Percentiles rank a stretch among this genome's conserved stretches.
phyloP scores from a whole-genome alignment of 64 coral and sea anemone genomes.

The Montipora efflorescens region DNA sequence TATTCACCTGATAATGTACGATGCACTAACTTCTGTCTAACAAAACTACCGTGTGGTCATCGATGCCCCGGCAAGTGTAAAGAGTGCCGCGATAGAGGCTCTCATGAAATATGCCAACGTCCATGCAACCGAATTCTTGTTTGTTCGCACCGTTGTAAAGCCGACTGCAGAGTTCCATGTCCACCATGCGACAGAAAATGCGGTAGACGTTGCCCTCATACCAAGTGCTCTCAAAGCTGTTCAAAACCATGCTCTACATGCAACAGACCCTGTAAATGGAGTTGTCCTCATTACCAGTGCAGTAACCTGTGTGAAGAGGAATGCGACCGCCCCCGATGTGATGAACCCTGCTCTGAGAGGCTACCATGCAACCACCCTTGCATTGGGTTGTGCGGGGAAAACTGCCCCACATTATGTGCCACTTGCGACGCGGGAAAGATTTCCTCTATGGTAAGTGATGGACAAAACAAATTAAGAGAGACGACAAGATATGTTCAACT shows the following conservation, averaged over 20 bases:
- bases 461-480: not conserved
- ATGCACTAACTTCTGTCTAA: conserved; percentile 19
- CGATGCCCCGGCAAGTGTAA: conserved; percentile 47
- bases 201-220: conserved; percentile 54
- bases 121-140: conserved; percentile 63
- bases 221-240: conserved; percentile 43
- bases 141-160: conserved; percentile 73
- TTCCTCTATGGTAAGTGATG: not conserved
- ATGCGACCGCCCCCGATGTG: conserved; percentile 58
- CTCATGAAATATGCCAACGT: conserved; percentile 54
- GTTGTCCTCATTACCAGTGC: conserved; percentile 69
- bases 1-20: conserved; percentile 11
- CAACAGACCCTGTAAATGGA: conserved; percentile 34
- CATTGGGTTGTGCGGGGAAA: conserved; percentile 74
- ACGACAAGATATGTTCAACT: conserved; percentile 35
- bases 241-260: conserved; percentile 53
- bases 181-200: conserved; percentile 69
- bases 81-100: conserved; percentile 39
- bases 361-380: conserved; percentile 65
- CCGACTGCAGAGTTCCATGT: conserved; percentile 52
- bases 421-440: conserved; percentile 54
- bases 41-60: conserved; percentile 68
- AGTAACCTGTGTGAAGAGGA: conserved; percentile 72
- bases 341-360: conserved; percentile 51
- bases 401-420: conserved; percentile 56